phyloP scores from a whole-genome alignment of 2,888 invertebrate genomes.

The Tiphia femorata region DNA sequence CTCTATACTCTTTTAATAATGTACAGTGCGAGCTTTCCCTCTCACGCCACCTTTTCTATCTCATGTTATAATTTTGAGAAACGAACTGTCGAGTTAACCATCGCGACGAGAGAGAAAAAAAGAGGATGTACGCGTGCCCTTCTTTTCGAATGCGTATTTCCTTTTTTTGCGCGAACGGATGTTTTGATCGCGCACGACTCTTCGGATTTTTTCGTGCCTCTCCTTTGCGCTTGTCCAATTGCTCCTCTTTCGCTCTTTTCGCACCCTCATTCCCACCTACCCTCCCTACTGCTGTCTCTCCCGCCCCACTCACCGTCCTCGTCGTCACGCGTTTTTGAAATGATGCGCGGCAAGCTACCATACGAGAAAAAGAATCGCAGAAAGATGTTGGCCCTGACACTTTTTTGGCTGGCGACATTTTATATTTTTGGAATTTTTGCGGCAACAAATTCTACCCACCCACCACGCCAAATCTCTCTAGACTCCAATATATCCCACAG shows the following conservation, averaged over 20 bases:
- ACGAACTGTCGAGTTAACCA: conserved; percentile 38
- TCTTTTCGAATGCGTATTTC: conserved; percentile 22
- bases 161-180: conserved; percentile 48
- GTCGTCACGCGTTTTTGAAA: conserved; percentile 31
- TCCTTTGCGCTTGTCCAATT: conserved; percentile 11
- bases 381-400: conserved; percentile 48
- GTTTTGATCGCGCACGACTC: conserved; percentile 55
- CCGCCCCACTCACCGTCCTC: conserved; percentile 28
- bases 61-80: conserved; percentile 41
- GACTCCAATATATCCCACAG: not conserved
- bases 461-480: not conserved
- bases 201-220: conserved; percentile 34
- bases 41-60: conserved; percentile 31
- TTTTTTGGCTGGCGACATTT: conserved; percentile 68
- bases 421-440: conserved; percentile 69
- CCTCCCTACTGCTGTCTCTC: not conserved
- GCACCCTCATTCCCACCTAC: not conserved
- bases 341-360: conserved; percentile 19
- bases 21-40: conserved; percentile 26
- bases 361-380: conserved; percentile 22
- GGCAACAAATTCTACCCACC: conserved; percentile 38
- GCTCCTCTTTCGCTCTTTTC: not conserved
- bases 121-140: conserved; percentile 16
- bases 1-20: conserved; percentile 10
- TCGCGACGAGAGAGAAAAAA: conserved; percentile 23